A percentile compares a stretch with the other conserved stretches of the same genome.
Conservation (phyloP, 2,888 invertebrate genomes). For the Celastrina argiolus region DNA sequence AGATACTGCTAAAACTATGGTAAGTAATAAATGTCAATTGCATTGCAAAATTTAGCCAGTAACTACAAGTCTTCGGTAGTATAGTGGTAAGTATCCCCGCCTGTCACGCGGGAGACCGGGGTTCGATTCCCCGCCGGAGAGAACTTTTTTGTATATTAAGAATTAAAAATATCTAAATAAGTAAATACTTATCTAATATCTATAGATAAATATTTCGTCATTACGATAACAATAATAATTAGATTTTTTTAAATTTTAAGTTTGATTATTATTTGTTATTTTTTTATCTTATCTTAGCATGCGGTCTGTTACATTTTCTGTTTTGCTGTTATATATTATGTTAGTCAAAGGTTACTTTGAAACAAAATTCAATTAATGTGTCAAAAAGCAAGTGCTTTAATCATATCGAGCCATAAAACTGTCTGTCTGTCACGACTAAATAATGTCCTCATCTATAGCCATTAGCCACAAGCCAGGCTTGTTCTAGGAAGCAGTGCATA, state of each 20-base stretch:
- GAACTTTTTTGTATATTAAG: conserved; percentile 9
- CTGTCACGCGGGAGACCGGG: conserved; percentile 79
- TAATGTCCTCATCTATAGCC: conserved; percentile 33
- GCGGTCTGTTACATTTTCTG: no score
- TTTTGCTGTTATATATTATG: no score
- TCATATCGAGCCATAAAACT: conserved; percentile 37
- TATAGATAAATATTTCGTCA: neutral
- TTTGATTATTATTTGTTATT: no score
- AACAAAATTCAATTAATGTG: conserved; percentile 29
- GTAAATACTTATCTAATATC: no score
- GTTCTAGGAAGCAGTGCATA: conserved; percentile 29
- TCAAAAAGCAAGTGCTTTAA: conserved; percentile 28
- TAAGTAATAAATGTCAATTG: neutral
- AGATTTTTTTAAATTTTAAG: no score
- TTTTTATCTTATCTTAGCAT: no score
- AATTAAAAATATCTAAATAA: no score
- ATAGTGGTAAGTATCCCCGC: conserved; percentile 79
- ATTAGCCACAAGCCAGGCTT: no score
- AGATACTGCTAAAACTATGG: no score
- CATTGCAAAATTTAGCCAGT: neutral
- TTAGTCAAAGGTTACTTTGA: neutral
- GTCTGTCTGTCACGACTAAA: conserved; percentile 34
- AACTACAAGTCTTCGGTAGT: conserved; percentile 63
- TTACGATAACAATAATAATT: neutral
- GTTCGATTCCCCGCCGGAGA: conserved; percentile 77